A percentile compares a stretch with the other conserved stretches of the same genome.
phyloP scores from a whole-genome alignment of 2,888 invertebrate genomes.

The Eupithecia inturbata region DNA sequence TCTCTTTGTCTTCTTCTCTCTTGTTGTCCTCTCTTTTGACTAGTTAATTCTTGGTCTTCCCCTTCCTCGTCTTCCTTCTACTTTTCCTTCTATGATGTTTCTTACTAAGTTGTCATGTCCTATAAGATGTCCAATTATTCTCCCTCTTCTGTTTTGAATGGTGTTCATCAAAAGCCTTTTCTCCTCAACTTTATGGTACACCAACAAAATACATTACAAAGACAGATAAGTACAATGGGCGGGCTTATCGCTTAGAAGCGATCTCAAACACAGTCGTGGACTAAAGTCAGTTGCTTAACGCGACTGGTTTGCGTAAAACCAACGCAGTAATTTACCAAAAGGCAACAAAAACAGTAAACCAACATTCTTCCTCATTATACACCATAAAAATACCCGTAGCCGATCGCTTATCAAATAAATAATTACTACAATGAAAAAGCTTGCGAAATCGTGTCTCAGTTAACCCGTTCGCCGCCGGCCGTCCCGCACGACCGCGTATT shows the following conservation, averaged over 20 bases:
- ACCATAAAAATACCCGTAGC: conserved; percentile 24
- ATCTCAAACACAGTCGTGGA: not conserved
- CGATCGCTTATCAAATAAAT: conserved; percentile 46
- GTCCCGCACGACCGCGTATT: conserved; percentile 60
- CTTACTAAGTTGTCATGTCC: too few species aligned
- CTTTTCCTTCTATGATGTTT: too few species aligned
- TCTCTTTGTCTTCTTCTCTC: too few species aligned
- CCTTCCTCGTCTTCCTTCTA: too few species aligned
- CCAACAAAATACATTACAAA: too few species aligned
- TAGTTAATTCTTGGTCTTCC: too few species aligned
- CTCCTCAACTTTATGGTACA: too few species aligned
- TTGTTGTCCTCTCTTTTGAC: too few species aligned
- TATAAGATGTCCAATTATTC: too few species aligned
- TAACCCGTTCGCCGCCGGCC: conserved; percentile 61
- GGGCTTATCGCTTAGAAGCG: too few species aligned
- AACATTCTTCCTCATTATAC: conserved; percentile 23
- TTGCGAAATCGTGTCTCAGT: conserved; percentile 63
- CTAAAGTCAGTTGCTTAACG: not conserved
- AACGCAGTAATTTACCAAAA: not conserved
- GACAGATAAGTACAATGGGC: not conserved
- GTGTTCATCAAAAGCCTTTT: too few species aligned
- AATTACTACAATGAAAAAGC: conserved; percentile 51
- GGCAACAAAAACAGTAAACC: conserved; percentile 20
- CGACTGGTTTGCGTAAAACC: not conserved
- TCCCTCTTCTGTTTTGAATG: too few species aligned